A percentile compares a stretch with the other conserved stretches of the same genome.
Evolutionary conservation across 2,113 vertebrate species (phyloP).

Genomic region (Pseudorhombus dupliciocellatus): DNA sequence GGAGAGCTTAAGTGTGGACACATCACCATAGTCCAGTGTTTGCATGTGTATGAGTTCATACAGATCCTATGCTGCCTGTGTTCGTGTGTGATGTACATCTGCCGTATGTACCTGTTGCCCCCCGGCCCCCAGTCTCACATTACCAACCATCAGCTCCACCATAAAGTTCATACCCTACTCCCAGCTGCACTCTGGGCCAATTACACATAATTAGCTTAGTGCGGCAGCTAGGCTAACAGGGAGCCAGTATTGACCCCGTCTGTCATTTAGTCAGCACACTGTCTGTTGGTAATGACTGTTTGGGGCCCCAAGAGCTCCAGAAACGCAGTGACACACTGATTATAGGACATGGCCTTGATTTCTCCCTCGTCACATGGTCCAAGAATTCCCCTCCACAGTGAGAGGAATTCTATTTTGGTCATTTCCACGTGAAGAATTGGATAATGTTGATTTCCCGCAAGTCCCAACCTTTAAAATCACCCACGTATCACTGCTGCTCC

Average conservation of each 20-base stretch:
- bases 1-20: slow-evolving; percentile 31
- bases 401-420: slow-evolving; percentile 32
- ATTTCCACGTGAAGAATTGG: slow-evolving; percentile 3
- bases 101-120: slow-evolving; percentile 27
- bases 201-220: slow-evolving; percentile 60
- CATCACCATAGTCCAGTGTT: slow-evolving; percentile 27
- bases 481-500: not conserved
- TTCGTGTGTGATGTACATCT: slow-evolving; percentile 4
- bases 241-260: slow-evolving; percentile 48
- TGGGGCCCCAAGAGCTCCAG: not conserved
- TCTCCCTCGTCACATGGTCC: slow-evolving; percentile 7
- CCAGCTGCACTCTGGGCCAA: slow-evolving; percentile 40
- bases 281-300: slow-evolving; percentile 49
- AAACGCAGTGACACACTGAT: slow-evolving; percentile 30
- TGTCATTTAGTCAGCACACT: slow-evolving; percentile 44
- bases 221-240: slow-evolving; percentile 29
- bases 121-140: slow-evolving; percentile 31
- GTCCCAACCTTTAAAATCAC: not conserved
- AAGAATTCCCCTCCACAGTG: not conserved
- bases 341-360: slow-evolving; percentile 34
- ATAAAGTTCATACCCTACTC: not conserved
- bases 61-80: slow-evolving; percentile 8
- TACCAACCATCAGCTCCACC: slow-evolving; percentile 26
- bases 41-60: slow-evolving; percentile 44
- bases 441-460: slow-evolving; percentile 1